These are phyloP conservation scores for Chrysogorgia sp. DNA, from an alignment of 92 coral and sea anemone genomes.

Conservation along the genomic window DNA sequence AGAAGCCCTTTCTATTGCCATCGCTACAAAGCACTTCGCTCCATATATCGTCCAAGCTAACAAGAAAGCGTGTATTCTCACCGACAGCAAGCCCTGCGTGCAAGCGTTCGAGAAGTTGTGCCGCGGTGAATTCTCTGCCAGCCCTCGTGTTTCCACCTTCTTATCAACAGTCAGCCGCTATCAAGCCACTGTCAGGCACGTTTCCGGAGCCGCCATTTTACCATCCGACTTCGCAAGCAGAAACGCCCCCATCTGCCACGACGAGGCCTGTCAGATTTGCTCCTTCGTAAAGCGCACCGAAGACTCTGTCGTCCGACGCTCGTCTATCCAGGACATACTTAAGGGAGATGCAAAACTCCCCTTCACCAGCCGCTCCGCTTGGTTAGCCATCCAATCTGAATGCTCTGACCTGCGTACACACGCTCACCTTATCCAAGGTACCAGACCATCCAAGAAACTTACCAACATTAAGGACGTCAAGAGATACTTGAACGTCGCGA, in stretches of 20 bases:
- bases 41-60: too few relatives aligned
- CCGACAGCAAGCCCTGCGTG: too few relatives aligned
- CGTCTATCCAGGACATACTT: slow-evolving; percentile 48
- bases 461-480: slow-evolving; percentile 15
- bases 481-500: not conserved
- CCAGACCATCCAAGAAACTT: slow-evolving; percentile 65
- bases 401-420: slow-evolving; percentile 54
- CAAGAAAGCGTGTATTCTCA: too few relatives aligned
- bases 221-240: slow-evolving; percentile 48
- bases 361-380: slow-evolving; percentile 66
- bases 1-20: too few relatives aligned
- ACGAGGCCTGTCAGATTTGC: slow-evolving; percentile 60
- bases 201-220: slow-evolving; percentile 35
- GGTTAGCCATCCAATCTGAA: slow-evolving; percentile 41
- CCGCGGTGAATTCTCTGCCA: too few relatives aligned
- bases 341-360: slow-evolving; percentile 48
- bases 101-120: slow-evolving; percentile 9
- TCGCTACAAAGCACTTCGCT: too few relatives aligned
- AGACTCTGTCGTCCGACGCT: slow-evolving; percentile 50
- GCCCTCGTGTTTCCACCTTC: slow-evolving; percentile 42
- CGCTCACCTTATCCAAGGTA: slow-evolving; percentile 65
- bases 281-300: slow-evolving; percentile 32
- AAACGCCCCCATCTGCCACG: slow-evolving; percentile 44
- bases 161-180: slow-evolving; percentile 32
- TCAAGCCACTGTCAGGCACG: slow-evolving; percentile 41